Evolutionary conservation across 2,113 vertebrate genomes (phyloP).

Genomic region (Trochalopteron elliotii): DNA sequence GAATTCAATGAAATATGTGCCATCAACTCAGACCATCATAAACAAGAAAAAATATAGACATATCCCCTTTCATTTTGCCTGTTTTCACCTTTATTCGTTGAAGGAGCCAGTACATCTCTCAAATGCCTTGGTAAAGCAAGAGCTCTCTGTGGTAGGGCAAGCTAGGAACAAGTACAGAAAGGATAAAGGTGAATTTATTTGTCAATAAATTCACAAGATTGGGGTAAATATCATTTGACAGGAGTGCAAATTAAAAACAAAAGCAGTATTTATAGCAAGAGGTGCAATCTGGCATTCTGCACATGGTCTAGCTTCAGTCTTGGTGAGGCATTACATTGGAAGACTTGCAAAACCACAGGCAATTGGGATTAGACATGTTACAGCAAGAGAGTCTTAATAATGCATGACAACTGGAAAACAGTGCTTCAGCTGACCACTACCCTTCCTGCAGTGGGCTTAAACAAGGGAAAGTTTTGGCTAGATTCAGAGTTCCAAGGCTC

Average conservation of each 20-base stretch:
- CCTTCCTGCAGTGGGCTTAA: not conserved
- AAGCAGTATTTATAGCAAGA: not conserved
- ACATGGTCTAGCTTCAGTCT: not conserved
- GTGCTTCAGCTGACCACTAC: not conserved
- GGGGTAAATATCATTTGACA: not conserved
- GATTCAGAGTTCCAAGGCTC: not conserved
- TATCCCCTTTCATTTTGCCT: not conserved
- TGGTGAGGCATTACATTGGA: not conserved
- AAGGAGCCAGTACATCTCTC: not conserved
- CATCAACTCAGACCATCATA: not conserved
- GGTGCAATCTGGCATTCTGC: not conserved
- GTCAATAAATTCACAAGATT: not conserved
- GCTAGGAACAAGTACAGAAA: not conserved
- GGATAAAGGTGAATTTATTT: not conserved
- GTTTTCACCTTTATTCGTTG: not conserved
- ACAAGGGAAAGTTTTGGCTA: not conserved
- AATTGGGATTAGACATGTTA: not conserved
- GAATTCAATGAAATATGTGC: not conserved
- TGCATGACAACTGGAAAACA: not conserved
- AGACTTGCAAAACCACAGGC: not conserved
- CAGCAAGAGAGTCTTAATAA: not conserved
- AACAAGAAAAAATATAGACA: not conserved
- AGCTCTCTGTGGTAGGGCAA: not conserved
- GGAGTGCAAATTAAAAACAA: not conserved
- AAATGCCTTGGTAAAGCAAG: not conserved